These are phyloP conservation scores for Intellagama lesueurii DNA, from an alignment of 2,797 vertebrate species.

Conservation along the genomic window DNA sequence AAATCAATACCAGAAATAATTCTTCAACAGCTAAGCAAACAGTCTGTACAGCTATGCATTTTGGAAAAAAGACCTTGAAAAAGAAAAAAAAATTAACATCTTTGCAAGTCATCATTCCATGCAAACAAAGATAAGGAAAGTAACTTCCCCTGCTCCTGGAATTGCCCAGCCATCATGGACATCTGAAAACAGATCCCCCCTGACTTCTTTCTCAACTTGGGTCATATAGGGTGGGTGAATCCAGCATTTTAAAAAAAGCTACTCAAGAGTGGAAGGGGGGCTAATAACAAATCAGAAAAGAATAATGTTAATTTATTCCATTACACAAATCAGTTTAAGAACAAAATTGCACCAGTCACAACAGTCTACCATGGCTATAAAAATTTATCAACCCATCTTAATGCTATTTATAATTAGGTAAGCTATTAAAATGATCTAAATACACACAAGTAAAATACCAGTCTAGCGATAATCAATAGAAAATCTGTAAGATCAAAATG, in stretches of 20 bases:
- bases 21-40: conserved; percentile 23
- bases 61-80: neutral
- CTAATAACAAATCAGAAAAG: neutral
- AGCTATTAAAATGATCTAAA: neutral
- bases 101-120: neutral
- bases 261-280: too few species aligned
- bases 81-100: neutral
- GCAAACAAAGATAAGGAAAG: neutral
- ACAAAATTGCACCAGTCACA: neutral
- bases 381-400: neutral
- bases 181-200: neutral
- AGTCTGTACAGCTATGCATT: conserved; percentile 9
- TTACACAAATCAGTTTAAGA: neutral
- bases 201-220: accelerated
- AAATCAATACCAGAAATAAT: conserved; percentile 17
- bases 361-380: neutral
- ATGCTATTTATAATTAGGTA: neutral
- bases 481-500: neutral
- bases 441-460: neutral
- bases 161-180: too few species aligned
- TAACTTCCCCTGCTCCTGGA: too few species aligned
- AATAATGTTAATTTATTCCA: neutral
- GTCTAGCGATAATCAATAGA: neutral
- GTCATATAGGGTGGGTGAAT: neutral
- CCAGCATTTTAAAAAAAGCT: too few species aligned